Evolutionary conservation across 2,888 invertebrate genomes (phyloP).

Genomic region (Myopa testacea): DNA sequence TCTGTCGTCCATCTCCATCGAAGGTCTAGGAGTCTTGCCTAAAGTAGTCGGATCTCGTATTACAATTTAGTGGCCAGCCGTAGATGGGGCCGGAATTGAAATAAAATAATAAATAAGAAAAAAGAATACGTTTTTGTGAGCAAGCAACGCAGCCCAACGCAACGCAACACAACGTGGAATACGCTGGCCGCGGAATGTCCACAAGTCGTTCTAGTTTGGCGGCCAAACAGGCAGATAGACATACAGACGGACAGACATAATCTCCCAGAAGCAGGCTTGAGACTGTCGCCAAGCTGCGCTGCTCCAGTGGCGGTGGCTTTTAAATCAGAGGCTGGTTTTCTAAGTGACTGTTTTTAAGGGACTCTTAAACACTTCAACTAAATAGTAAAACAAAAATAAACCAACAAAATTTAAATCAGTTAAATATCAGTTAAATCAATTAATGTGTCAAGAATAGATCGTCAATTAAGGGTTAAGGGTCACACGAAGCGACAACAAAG

Average conservation of each 20-base stretch:
- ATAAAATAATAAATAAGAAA: constrained; percentile 12
- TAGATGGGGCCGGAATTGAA: background rate
- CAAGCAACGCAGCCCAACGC: background rate
- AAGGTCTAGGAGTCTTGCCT: background rate
- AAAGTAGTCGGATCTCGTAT: constrained; percentile 23
- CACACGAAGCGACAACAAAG: too few species aligned
- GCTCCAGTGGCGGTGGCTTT: background rate
- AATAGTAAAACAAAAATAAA: background rate
- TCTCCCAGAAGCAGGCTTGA: constrained; percentile 8
- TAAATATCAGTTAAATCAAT: too few species aligned
- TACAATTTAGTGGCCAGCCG: constrained; percentile 28
- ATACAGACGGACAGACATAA: background rate
- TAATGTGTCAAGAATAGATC: too few species aligned
- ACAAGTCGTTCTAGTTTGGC: constrained; percentile 29
- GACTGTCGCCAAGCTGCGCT: background rate
- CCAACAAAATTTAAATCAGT: too few species aligned
- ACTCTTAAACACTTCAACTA: background rate
- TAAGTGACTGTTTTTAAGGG: background rate
- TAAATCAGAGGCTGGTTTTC: background rate
- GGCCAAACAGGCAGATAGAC: background rate
- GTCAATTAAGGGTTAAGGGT: too few species aligned
- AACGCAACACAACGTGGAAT: background rate
- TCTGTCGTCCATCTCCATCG: background rate
- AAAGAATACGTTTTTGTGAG: background rate
- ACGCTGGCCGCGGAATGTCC: constrained; percentile 1